Conservation (phyloP, 2,888 invertebrate genomes). For the Buathra laborator region DNA sequence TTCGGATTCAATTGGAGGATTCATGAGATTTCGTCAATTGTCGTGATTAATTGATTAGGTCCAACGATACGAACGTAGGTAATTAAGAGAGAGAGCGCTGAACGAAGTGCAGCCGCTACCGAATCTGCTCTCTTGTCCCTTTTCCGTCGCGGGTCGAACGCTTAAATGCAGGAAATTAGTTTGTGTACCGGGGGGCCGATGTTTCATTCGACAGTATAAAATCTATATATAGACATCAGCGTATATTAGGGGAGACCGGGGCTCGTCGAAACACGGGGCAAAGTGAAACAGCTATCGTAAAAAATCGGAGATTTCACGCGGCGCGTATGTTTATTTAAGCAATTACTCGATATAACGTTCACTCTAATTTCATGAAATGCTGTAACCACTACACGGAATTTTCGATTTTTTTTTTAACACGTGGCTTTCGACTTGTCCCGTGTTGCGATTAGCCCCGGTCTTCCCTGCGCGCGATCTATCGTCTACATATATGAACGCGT, state of each 20-base stretch:
- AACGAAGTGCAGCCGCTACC: slow-evolving; percentile 15
- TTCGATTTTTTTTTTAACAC: no score
- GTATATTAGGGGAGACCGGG: background rate
- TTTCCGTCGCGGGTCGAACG: slow-evolving; percentile 55
- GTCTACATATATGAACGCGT: slow-evolving; percentile 63
- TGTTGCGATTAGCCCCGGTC: no score
- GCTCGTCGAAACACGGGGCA: no score
- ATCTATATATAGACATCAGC: slow-evolving; percentile 37
- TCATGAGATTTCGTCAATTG: background rate
- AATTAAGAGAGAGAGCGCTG: slow-evolving; percentile 6
- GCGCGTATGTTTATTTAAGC: no score
- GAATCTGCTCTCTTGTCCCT: slow-evolving; percentile 49
- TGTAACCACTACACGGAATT: no score
- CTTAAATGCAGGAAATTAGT: slow-evolving; percentile 74
- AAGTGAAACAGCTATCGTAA: no score
- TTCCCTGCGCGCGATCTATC: slow-evolving; percentile 1
- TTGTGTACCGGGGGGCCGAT: slow-evolving; percentile 69
- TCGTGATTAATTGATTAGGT: background rate
- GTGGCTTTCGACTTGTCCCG: no score
- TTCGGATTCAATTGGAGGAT: no score
- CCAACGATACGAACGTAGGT: background rate
- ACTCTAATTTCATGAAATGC: no score
- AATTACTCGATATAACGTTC: no score
- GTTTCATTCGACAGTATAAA: slow-evolving; percentile 28
- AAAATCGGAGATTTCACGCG: no score